Evolutionary conservation across 2,888 invertebrate species (phyloP).

Genomic region (Oscheius sp.): DNA sequence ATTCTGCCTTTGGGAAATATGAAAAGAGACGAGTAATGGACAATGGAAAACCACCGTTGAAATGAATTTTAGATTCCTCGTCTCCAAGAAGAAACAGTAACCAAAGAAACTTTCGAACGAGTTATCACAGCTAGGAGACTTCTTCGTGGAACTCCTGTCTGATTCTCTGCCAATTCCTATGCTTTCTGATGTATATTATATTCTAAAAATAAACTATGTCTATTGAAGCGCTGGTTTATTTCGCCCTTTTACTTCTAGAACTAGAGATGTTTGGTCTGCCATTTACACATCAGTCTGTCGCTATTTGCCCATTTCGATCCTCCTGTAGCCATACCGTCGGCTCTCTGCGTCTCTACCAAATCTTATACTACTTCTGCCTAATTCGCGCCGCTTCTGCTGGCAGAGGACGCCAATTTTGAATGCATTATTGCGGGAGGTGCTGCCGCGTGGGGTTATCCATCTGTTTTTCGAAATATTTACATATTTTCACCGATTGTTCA

Average conservation of each 20-base stretch:
- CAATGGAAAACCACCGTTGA: background rate
- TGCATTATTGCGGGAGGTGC: background rate
- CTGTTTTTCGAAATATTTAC: too few relatives aligned
- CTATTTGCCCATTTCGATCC: background rate
- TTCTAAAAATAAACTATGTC: too few relatives aligned
- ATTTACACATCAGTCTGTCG: background rate
- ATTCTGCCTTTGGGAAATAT: background rate
- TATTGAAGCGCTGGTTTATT: background rate
- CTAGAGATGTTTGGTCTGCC: background rate
- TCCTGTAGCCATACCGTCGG: conserved; percentile 4
- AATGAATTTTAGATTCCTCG: background rate
- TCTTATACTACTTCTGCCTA: background rate
- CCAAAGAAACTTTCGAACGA: conserved; percentile 25
- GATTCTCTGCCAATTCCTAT: background rate
- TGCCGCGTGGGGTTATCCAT: background rate
- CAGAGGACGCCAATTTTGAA: conserved; percentile 7
- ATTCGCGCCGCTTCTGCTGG: background rate
- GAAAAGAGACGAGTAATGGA: background rate
- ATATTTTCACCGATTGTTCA: background rate
- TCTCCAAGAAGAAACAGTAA: background rate
- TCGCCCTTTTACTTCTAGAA: background rate
- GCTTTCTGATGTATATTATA: too few relatives aligned
- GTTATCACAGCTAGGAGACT: conserved; percentile 3
- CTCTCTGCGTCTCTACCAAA: background rate
- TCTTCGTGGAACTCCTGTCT: conserved; percentile 7